Conservation (phyloP, 2,888 invertebrate species). For the Drosophila monieri region DNA sequence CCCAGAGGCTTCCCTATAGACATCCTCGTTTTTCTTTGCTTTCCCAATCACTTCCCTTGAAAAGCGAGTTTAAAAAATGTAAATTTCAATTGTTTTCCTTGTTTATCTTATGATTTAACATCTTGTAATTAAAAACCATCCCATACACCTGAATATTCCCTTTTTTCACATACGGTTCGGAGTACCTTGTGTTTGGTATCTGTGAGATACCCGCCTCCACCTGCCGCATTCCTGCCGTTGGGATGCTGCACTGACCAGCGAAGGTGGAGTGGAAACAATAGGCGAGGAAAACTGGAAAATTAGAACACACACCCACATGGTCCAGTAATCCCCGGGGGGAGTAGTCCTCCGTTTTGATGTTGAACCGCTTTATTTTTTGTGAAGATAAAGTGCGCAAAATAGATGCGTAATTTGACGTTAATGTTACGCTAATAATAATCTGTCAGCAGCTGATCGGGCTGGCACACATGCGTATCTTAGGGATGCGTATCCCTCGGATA, state of each 20-base stretch:
- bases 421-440: constrained; percentile 82
- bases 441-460: constrained; percentile 66
- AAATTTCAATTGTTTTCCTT: neutral
- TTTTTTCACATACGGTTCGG: neutral
- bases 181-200: constrained; percentile 8
- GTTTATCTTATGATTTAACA: constrained; percentile 3
- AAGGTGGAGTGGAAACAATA: neutral
- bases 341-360: constrained; percentile 31
- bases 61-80: neutral
- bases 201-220: constrained; percentile 20
- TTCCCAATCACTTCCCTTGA: neutral
- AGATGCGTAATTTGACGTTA: constrained; percentile 81
- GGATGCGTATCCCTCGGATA: constrained; percentile 21
- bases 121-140: constrained; percentile 19
- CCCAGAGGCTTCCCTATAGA: neutral
- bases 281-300: neutral
- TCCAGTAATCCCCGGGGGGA: constrained; percentile 26
- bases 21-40: neutral
- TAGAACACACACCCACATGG: constrained; percentile 24
- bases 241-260: constrained; percentile 34
- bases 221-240: constrained; percentile 27
- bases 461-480: constrained; percentile 10
- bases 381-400: constrained; percentile 76
- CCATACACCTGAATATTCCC: constrained; percentile 10
- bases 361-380: constrained; percentile 29